A percentile compares a stretch with the other conserved stretches of the same genome.
These are phyloP conservation scores for Micoletzkya japonica DNA, from an alignment of 2,888 invertebrate species.

Conservation along the genomic window DNA sequence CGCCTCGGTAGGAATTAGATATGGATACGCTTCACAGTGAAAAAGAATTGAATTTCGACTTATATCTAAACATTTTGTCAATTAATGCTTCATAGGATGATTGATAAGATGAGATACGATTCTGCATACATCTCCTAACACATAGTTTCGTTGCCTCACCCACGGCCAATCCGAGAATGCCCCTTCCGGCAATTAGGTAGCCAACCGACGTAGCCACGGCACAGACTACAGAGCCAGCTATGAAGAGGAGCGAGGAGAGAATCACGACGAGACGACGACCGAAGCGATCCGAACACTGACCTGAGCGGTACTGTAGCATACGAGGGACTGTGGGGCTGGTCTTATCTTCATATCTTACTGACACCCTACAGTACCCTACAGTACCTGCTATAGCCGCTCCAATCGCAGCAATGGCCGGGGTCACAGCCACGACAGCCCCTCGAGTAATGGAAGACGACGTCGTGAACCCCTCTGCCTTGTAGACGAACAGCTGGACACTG, in stretches of 20 bases:
- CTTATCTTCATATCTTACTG: background rate
- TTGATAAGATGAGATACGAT: too few relatives aligned
- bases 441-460: conserved; percentile 50
- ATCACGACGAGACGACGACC: conserved; percentile 69
- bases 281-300: conserved; percentile 67
- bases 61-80: background rate
- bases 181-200: conserved; percentile 48
- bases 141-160: conserved; percentile 32
- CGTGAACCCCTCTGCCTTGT: conserved; percentile 36
- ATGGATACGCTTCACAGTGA: background rate
- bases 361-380: background rate
- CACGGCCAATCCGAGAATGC: conserved; percentile 55
- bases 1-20: background rate
- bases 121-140: background rate
- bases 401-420: conserved; percentile 49
- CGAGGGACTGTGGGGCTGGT: background rate
- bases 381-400: conserved; percentile 61
- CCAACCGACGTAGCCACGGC: background rate
- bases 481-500: conserved; percentile 26
- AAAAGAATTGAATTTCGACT: background rate
- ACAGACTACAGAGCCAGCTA: conserved; percentile 34
- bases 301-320: conserved; percentile 43
- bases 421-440: conserved; percentile 52
- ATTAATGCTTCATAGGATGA: conserved; percentile 4
- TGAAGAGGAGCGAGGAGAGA: conserved; percentile 67